Evolutionary conservation across 2,888 invertebrate species (phyloP).

Genomic region (Julus scanicus): DNA sequence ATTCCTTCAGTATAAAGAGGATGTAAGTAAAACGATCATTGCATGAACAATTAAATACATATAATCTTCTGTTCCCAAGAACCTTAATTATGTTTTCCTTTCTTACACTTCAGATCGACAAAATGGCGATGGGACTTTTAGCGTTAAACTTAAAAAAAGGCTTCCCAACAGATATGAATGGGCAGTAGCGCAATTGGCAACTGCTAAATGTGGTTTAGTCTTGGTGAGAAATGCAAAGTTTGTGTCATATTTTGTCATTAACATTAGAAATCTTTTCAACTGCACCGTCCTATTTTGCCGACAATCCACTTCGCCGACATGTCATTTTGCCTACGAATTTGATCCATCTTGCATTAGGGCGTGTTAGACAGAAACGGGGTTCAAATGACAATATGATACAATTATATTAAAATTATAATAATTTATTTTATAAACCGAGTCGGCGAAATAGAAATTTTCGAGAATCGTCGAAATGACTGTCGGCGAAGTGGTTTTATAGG

Average conservation of each 20-base stretch:
- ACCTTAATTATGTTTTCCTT: not conserved
- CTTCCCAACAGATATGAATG: slow-evolving; percentile 82
- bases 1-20: slow-evolving; percentile 69
- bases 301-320: too few species aligned
- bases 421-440: too few species aligned
- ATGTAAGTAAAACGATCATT: slow-evolving; percentile 61
- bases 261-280: not conserved
- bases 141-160: slow-evolving; percentile 76
- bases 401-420: too few species aligned
- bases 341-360: too few species aligned
- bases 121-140: slow-evolving; percentile 77
- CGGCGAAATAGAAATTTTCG: too few species aligned
- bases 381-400: too few species aligned
- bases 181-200: slow-evolving; percentile 77
- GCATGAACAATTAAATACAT: too few species aligned
- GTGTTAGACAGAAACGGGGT: too few species aligned
- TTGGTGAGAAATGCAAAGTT: slow-evolving; percentile 69
- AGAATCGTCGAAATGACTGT: too few species aligned
- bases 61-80: not conserved
- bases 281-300: not conserved
- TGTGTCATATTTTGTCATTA: not conserved
- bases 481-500: too few species aligned
- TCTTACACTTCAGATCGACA: slow-evolving; percentile 71
- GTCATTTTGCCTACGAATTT: too few species aligned
- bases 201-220: slow-evolving; percentile 77